These are phyloP conservation scores for Eristalinus sepulchralis DNA, from an alignment of 2,888 invertebrate species.

Conservation along the genomic window DNA sequence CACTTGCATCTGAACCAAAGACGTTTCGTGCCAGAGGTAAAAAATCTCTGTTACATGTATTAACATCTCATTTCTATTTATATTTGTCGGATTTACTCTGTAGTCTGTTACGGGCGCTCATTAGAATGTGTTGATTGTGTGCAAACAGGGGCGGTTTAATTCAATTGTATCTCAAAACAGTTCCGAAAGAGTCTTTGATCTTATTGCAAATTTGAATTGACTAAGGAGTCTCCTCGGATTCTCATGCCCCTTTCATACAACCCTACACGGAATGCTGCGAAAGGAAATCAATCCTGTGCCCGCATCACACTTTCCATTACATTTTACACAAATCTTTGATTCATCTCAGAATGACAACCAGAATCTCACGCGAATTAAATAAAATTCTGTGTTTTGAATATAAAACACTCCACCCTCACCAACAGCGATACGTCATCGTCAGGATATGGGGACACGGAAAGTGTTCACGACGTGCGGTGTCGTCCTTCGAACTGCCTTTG, in stretches of 20 bases:
- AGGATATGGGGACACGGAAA: neutral
- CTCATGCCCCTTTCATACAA: too few relatives aligned
- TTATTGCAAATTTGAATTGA: neutral
- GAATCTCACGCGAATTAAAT: conserved; percentile 31
- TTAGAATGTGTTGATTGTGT: too few relatives aligned
- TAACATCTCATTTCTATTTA: too few relatives aligned
- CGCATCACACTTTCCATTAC: conserved; percentile 11
- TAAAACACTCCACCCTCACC: conserved; percentile 13
- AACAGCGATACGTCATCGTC: neutral
- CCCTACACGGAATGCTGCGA: neutral
- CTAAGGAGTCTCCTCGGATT: too few relatives aligned
- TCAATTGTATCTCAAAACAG: too few relatives aligned
- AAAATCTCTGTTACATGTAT: too few relatives aligned
- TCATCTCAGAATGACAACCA: conserved; percentile 38
- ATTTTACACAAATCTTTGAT: conserved; percentile 40
- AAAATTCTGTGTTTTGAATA: conserved; percentile 52
- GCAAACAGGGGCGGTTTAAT: too few relatives aligned
- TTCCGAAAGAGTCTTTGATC: neutral
- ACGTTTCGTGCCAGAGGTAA: too few relatives aligned
- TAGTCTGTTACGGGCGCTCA: too few relatives aligned
- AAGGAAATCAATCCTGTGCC: neutral
- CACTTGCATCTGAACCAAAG: too few relatives aligned
- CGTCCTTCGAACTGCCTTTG: conserved; percentile 21
- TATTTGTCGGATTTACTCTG: too few relatives aligned
- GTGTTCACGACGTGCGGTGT: neutral